phyloP scores from a whole-genome alignment of 2,888 invertebrate species.

The Orchestes rusci region DNA sequence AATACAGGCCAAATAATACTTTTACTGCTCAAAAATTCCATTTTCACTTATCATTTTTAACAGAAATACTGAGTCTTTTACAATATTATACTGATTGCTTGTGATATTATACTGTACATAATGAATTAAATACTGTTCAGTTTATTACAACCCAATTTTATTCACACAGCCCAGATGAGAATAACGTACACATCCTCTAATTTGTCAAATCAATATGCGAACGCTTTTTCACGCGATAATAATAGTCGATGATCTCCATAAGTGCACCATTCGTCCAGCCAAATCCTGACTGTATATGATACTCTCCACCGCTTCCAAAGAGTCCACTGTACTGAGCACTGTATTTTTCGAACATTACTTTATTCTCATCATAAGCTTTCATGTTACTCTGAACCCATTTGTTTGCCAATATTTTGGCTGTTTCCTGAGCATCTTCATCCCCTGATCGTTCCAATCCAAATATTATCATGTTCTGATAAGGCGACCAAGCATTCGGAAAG shows the following conservation, averaged over 20 bases:
- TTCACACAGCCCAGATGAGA: no score
- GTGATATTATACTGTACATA: no score
- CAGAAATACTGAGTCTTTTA: no score
- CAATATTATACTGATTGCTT: no score
- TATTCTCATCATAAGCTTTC: constrained; percentile 53
- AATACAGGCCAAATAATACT: no score
- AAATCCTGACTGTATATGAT: constrained; percentile 38
- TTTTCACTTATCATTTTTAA: no score
- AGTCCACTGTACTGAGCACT: constrained; percentile 57
- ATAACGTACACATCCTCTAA: constrained; percentile 3
- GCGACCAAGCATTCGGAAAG: constrained; percentile 81
- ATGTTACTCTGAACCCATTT: constrained; percentile 64
- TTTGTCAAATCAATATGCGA: constrained; percentile 21
- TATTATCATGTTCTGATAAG: constrained; percentile 67
- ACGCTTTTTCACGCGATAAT: constrained; percentile 28
- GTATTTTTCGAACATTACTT: constrained; percentile 71
- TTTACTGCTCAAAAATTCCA: no score
- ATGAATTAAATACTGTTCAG: no score
- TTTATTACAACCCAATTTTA: no score
- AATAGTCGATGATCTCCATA: constrained; percentile 51
- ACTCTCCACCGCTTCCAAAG: constrained; percentile 73
- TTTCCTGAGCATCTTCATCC: constrained; percentile 21
- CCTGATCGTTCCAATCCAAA: constrained; percentile 45
- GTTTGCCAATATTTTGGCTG: constrained; percentile 57
- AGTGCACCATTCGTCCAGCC: constrained; percentile 39